phyloP scores from a whole-genome alignment of 2,113 vertebrate genomes.

The Cyrtonyx montezumae region DNA sequence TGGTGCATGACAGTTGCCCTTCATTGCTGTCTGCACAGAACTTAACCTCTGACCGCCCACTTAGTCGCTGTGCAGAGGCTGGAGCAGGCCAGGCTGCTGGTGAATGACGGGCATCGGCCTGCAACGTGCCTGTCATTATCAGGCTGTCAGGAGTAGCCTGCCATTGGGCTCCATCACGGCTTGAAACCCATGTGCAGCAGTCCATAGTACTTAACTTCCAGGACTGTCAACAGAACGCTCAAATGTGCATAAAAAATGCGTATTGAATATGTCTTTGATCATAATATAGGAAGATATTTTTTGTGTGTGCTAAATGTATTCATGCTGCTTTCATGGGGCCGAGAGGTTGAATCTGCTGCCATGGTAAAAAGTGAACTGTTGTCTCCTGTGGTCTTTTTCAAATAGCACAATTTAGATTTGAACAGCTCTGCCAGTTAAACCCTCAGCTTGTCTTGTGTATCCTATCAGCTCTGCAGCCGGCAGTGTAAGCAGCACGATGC shows the following conservation, averaged over 20 bases:
- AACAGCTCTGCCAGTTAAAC: slow-evolving; percentile 66
- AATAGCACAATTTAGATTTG: slow-evolving; percentile 63
- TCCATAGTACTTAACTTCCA: slow-evolving; percentile 87
- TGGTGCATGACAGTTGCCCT: slow-evolving; percentile 98
- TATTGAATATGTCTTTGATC: slow-evolving; percentile 72
- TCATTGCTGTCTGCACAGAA: slow-evolving; percentile 92
- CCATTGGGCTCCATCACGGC: slow-evolving; percentile 81
- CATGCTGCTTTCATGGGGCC: slow-evolving; percentile 81
- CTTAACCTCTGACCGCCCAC: slow-evolving; percentile 94
- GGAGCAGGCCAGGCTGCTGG: slow-evolving; percentile 78
- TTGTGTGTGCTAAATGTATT: slow-evolving; percentile 79
- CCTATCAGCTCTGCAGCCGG: slow-evolving; percentile 56
- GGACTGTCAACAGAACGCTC: slow-evolving; percentile 88
- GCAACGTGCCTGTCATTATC: slow-evolving; percentile 90
- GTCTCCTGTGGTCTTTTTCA: slow-evolving; percentile 79
- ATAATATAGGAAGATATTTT: slow-evolving; percentile 83
- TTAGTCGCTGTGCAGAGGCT: slow-evolving; percentile 77
- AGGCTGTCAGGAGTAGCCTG: slow-evolving; percentile 87
- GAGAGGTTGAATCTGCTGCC: slow-evolving; percentile 87
- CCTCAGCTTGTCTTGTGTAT: slow-evolving; percentile 64
- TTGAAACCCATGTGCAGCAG: slow-evolving; percentile 89
- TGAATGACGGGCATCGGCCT: slow-evolving; percentile 89
- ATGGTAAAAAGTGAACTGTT: slow-evolving; percentile 81
- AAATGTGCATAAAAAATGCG: slow-evolving; percentile 86
- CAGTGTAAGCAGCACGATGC: slow-evolving; percentile 41